Base-by-base conservation (phyloP, 1,140 invertebrate genomes). In the Drosophila ironensis region DNA sequence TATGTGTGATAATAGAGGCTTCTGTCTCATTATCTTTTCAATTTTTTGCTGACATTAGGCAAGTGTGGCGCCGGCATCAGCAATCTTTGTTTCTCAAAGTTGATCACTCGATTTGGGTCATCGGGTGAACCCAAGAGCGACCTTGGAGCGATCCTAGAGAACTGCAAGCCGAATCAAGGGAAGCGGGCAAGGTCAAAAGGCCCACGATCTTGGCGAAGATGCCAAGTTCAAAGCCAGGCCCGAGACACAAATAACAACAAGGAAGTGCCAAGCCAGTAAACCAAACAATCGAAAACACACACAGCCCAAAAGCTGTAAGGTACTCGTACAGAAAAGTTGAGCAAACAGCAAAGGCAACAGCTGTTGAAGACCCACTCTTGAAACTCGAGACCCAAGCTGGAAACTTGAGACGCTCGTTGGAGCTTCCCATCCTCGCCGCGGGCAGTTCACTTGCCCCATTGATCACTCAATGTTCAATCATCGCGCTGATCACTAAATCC, bases 161-260 rank as follows among this genome's bases (percentile, higher is more conserved):
- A 64, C 14, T n/a, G 7, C 30, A 12, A 33, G 33, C 14, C 6
- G 0, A 16, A 4, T 11, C 11, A 33, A 33, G 14, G 12, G 33
- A 14, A 37, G 8, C 14, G 5, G 22, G 45, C 25, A 66, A 66
- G 63, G 71, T 69, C 63, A 69, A 53, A n/a, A 44, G 46, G 40
- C 50, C 45, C 59, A 61, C 57, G 60, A 64, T 64, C 35, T 53
- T 33, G 40, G 9, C 16, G 56, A 28, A 38, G 42, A 63, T 63
- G 45, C 38, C 64, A 78, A 80, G 75, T 78, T 80, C 75, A 78
- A 80, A 66, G 75, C 52, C 75, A 45, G n/a, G n/a, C n/a, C n/a
- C n/a, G n/a, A 69, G 25, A 17, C n/a, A n/a, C 8, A 7, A 27
- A 27, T 8, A 27, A 27, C 22, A 67, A 72, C 37, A 67, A 56